Base-by-base conservation (phyloP, 2,797 vertebrate genomes). In the Amphiprion clarkii region DNA sequence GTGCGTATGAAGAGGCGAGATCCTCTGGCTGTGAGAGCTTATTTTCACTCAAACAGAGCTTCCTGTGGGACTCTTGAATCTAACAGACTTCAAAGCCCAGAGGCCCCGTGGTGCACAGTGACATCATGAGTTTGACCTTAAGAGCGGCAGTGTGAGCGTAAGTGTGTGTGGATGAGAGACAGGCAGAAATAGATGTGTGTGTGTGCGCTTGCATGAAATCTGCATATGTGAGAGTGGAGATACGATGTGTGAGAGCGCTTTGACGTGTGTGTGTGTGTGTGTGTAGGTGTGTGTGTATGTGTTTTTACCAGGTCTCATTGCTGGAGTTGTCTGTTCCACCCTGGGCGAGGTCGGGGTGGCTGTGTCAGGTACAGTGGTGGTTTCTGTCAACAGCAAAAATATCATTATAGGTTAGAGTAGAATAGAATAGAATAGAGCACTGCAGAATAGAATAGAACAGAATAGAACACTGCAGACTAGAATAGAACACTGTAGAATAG, bases 341-440 rank as follows among this genome's bases (percentile, higher is more conserved):
- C 89, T 93, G 77, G 94, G 95, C 74, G 95, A 25, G 0, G 98
- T 97, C 44, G 98, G 96, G 49, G 95, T 96, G 49, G 95, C 84
- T 0, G 96, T 98, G 91, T 97, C 96, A 19, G 94, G 95, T 16
- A 96, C 90, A 67, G 98, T 96, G 71, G 95, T 97, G n/a, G 94
- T 94, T 82, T 98, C 98, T 99, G 88, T 8, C 52, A 76, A 73
- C 54, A 84, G 17, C 12, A 8, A 46, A 72, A 60, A 55, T 39
- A 40, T 76, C 29, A 65, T 0, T 23, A 46, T 33, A 2, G 12
- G 25, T 76, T 51, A 76, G 2, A n/a, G 3, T 23, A 52, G 1
- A 33, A 4, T 4, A 27, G 27, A 27, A 27, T 27, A 31, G 31
- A 31, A 31, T 31, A 7, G 6, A 31, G 36, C 0, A 46, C n/a